These are phyloP conservation scores for Masnerella sp. DNA, from an alignment of 2,888 invertebrate species.

Conservation along the genomic window DNA sequence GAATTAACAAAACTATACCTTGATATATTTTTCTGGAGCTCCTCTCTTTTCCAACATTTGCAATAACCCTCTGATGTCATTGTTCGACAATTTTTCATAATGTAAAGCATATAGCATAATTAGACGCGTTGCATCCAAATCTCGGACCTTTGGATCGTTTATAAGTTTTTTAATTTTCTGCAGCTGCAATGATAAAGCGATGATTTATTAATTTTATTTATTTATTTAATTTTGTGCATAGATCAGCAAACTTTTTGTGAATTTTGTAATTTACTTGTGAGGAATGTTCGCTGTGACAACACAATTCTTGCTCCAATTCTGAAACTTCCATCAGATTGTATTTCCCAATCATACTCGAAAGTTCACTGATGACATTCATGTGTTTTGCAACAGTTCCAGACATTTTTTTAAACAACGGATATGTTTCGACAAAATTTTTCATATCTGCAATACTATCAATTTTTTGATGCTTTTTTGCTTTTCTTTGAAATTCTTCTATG, in stretches of 20 bases:
- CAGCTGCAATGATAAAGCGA: slow-evolving; percentile 61
- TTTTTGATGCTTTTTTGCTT: slow-evolving; percentile 96
- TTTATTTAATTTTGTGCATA: no score
- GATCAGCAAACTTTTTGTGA: not conserved
- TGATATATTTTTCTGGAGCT: slow-evolving; percentile 81
- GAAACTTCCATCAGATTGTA: slow-evolving; percentile 92
- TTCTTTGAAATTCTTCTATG: slow-evolving; percentile 98
- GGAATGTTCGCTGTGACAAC: slow-evolving; percentile 91
- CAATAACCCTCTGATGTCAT: slow-evolving; percentile 87
- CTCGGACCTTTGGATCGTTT: slow-evolving; percentile 84
- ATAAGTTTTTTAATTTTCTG: slow-evolving; percentile 85
- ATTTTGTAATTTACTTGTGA: slow-evolving; percentile 80
- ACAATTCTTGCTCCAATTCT: slow-evolving; percentile 95
- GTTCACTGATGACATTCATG: slow-evolving; percentile 96
- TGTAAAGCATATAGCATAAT: slow-evolving; percentile 95
- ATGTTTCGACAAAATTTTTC: slow-evolving; percentile 98
- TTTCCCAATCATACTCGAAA: slow-evolving; percentile 89
- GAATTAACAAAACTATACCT: no score
- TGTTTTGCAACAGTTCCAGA: slow-evolving; percentile 98
- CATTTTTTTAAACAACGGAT: slow-evolving; percentile 98
- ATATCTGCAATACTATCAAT: slow-evolving; percentile 99
- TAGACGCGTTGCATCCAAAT: slow-evolving; percentile 90
- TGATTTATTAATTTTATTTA: not conserved
- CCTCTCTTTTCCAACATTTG: slow-evolving; percentile 85
- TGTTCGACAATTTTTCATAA: slow-evolving; percentile 93